Percentiles rank a stretch among this genome's conserved stretches.
Conservation (phyloP, 2,888 invertebrate species). For the Lasius fuliginosus region DNA sequence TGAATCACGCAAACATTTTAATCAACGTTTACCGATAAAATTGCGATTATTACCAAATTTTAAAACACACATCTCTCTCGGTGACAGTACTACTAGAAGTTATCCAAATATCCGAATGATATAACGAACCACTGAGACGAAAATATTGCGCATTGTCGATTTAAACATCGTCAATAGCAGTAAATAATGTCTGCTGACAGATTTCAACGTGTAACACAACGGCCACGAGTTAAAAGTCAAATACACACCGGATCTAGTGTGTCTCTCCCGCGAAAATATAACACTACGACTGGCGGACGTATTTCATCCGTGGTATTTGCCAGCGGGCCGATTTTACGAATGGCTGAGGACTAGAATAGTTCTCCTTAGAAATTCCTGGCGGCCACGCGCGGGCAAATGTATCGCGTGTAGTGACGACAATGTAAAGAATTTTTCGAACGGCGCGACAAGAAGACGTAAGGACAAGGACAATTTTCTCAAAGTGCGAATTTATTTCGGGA, state of each 20-base stretch:
- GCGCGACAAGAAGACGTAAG: constrained; percentile 42
- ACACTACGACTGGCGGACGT: constrained; percentile 19
- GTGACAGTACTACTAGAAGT: neutral
- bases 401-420: constrained; percentile 51
- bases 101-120: neutral
- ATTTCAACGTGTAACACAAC: neutral
- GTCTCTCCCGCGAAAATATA: constrained; percentile 35
- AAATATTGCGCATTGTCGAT: constrained; percentile 47
- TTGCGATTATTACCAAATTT: constrained; percentile 8
- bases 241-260: constrained; percentile 19
- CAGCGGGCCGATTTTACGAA: constrained; percentile 46
- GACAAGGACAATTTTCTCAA: constrained; percentile 74
- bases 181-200: constrained; percentile 30
- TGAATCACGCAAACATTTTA: constrained; percentile 36
- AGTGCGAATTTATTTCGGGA: constrained; percentile 70
- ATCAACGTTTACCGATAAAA: constrained; percentile 25
- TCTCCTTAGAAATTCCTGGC: constrained; percentile 39
- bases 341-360: constrained; percentile 43
- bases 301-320: constrained; percentile 51
- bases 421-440: constrained; percentile 61
- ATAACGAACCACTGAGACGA: constrained; percentile 18
- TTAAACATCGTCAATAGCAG: constrained; percentile 27
- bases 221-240: constrained; percentile 41
- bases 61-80: neutral
- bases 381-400: constrained; percentile 32